Evolutionary conservation across 2,797 vertebrate species (phyloP).

Genomic region (Enteromius thamalakanensis): DNA sequence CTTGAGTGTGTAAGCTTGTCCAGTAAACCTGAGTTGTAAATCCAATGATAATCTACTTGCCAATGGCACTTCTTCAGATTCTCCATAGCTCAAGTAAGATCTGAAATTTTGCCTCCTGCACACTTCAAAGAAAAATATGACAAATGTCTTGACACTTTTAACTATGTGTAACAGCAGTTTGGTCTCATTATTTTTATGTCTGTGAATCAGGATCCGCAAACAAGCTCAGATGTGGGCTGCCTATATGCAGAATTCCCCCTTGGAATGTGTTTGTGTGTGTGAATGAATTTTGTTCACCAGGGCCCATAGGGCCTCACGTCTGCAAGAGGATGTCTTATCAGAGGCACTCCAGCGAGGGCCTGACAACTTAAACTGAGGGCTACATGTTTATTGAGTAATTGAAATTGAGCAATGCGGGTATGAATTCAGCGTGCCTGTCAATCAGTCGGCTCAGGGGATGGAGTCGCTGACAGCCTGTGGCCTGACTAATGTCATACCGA

Average conservation of each 20-base stretch:
- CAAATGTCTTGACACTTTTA: constrained; percentile 37
- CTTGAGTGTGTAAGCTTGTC: constrained; percentile 38
- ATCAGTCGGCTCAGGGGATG: constrained; percentile 55
- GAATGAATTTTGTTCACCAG: constrained; percentile 38
- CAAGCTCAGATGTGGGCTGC: neutral
- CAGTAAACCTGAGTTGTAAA: constrained; percentile 65
- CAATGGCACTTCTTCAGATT: constrained; percentile 5
- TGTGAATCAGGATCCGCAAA: neutral
- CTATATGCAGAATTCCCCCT: constrained; percentile 20
- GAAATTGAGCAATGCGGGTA: constrained; percentile 61
- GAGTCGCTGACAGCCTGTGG: constrained; percentile 52
- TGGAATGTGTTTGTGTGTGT: constrained; percentile 26
- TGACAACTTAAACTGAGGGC: constrained; percentile 60
- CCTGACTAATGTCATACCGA: constrained; percentile 57
- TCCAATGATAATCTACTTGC: constrained; percentile 24
- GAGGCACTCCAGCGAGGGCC: constrained; percentile 46
- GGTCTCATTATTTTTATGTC: constrained; percentile 26
- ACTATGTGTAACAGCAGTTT: constrained; percentile 19
- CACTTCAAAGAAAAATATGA: constrained; percentile 11
- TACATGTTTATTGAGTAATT: constrained; percentile 66
- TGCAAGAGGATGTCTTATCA: constrained; percentile 57
- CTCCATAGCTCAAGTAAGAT: constrained; percentile 2
- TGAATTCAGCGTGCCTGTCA: constrained; percentile 60
- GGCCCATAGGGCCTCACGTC: constrained; percentile 47
- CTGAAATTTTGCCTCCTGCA: neutral